Conservation (phyloP, 2,113 vertebrate genomes). For the human region DNA sequence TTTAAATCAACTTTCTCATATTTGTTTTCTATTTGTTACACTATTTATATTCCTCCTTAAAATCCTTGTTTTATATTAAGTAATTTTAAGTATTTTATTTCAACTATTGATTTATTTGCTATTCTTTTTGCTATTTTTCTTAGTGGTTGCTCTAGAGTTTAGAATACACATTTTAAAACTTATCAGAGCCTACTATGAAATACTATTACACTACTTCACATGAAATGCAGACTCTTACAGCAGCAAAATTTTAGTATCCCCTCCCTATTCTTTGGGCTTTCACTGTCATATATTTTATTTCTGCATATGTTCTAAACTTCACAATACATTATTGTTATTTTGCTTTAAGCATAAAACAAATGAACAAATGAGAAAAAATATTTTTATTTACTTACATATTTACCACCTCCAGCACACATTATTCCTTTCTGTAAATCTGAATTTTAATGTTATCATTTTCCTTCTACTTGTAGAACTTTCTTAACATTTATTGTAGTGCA, state of each 20-base stretch:
- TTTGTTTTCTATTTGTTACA: not conserved
- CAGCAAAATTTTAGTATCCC: not conserved
- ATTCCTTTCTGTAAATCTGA: not conserved
- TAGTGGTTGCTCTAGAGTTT: not conserved
- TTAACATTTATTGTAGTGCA: not conserved
- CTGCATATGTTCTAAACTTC: not conserved
- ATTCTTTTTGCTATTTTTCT: not conserved
- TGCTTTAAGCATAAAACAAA: not conserved
- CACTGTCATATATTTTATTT: not conserved
- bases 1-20: not conserved
- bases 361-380: not conserved
- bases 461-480: not conserved
- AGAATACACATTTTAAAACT: not conserved
- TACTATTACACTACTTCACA: not conserved
- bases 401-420: not conserved
- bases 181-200: not conserved
- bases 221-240: not conserved
- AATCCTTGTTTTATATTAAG: not conserved
- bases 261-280: not conserved
- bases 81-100: not conserved
- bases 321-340: not conserved
- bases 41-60: not conserved
- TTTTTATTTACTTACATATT: not conserved
- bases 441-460: not conserved
- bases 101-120: not conserved